Conservation (phyloP, 2,888 invertebrate species). For the Chrysodeixis includens region DNA sequence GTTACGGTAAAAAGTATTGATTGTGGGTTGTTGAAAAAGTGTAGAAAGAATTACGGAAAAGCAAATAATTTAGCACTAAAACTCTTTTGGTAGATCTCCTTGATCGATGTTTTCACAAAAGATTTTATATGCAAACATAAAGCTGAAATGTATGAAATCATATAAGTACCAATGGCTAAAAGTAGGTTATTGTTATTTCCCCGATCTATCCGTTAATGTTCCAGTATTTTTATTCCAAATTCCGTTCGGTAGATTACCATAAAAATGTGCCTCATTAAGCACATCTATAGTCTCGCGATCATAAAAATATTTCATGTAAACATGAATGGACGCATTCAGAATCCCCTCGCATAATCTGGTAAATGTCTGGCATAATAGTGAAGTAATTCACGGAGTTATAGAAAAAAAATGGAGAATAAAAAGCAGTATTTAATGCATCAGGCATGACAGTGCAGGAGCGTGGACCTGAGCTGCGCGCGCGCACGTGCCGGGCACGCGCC, state of each 20-base stretch:
- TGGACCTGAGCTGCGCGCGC: slow-evolving; percentile 68
- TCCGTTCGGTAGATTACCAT: slow-evolving; percentile 38
- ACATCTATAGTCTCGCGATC: slow-evolving; percentile 58
- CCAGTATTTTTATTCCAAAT: not conserved
- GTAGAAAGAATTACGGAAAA: too few species aligned
- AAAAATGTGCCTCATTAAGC: slow-evolving; percentile 59
- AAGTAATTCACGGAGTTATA: slow-evolving; percentile 81
- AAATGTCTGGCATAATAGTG: slow-evolving; percentile 80
- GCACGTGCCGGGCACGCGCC: slow-evolving; percentile 77
- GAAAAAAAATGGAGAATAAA: slow-evolving; percentile 68
- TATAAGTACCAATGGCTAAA: too few species aligned
- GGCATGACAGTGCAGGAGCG: slow-evolving; percentile 83
- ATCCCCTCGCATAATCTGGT: slow-evolving; percentile 69
- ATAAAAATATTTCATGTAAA: slow-evolving; percentile 79
- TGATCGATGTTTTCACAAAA: too few species aligned
- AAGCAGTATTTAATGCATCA: slow-evolving; percentile 70
- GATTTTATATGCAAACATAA: too few species aligned
- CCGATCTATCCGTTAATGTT: not conserved
- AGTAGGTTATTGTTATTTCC: too few species aligned
- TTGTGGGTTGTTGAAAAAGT: too few species aligned
- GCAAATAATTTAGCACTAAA: too few species aligned
- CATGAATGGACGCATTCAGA: slow-evolving; percentile 74
- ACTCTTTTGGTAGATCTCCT: too few species aligned
- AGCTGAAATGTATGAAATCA: too few species aligned
- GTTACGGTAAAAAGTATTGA: slow-evolving; percentile 42